These are phyloP conservation scores for Cyclophora punctaria DNA, from an alignment of 2,888 invertebrate genomes.

Conservation along the genomic window DNA sequence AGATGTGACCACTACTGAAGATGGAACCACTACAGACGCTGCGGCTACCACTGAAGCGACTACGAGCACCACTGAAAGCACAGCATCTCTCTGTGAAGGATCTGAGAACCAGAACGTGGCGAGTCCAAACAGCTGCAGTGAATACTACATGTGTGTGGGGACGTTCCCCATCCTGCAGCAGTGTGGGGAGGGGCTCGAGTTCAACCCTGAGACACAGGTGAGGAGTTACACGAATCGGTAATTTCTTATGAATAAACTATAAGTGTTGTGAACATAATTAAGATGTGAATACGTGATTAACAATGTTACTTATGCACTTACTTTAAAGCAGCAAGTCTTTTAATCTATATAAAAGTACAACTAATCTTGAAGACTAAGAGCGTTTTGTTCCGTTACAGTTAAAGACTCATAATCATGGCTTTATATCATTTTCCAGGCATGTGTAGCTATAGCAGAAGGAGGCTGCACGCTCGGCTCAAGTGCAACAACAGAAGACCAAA, in stretches of 20 bases:
- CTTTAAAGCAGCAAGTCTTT: too few species aligned
- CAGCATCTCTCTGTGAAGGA: constrained; percentile 6
- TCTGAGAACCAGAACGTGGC: constrained; percentile 12
- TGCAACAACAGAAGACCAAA: not conserved
- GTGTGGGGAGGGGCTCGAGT: constrained; percentile 26
- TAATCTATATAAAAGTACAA: too few species aligned
- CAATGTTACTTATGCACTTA: too few species aligned
- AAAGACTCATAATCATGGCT: too few species aligned
- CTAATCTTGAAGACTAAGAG: too few species aligned
- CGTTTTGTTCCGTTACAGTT: constrained; percentile 11
- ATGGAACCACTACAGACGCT: too few species aligned
- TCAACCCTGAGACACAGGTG: constrained; percentile 20
- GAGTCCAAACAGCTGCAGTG: constrained; percentile 11
- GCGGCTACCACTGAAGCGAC: not conserved
- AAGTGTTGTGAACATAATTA: too few species aligned
- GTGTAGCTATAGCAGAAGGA: constrained; percentile 19
- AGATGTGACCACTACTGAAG: not conserved
- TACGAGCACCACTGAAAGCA: too few species aligned
- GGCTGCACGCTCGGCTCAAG: constrained; percentile 19
- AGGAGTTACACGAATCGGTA: too few species aligned
- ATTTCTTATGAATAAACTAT: too few species aligned
- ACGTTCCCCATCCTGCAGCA: constrained; percentile 12
- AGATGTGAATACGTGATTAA: too few species aligned
- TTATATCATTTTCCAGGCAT: constrained; percentile 11
- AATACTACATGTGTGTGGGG: constrained; percentile 21